Evolutionary conservation across 2,113 vertebrate genomes (phyloP), one percentile per base, ranked within the genome.

Genomic region (Calyptommatus sinebrachiatus): DNA sequence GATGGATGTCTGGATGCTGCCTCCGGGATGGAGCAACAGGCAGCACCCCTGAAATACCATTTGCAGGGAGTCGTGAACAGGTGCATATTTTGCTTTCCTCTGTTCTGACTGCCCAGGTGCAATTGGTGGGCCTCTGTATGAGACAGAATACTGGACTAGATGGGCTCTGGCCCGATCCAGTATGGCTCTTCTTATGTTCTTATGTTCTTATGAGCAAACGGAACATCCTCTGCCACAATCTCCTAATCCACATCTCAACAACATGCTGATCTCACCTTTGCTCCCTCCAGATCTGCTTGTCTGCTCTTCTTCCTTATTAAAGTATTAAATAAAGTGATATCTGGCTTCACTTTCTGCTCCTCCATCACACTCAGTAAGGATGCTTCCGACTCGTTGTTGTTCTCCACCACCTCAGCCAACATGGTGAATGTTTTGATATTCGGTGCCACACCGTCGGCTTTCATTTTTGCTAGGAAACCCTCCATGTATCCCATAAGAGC

Each of bases 401-500:
- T 89, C 78, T 95, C 93, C 77, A 95, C 94, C 8, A 94, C 88
- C 85, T 99, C 96, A 0, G 95, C 97, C 87, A 99, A 82, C 80
- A 99, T 88, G 0, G 96, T 98, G 77, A 99, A 90, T 0, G 98
- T 99, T 81, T 92, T 97, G 83, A 99, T 93, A 83, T 94, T 91
- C 0, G 97, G 97, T 4, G 73, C 75, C 68, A 96, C 90, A 3
- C 91, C 78, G 0, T 96, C 91, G 20, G 93, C 90, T 0, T 84
- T 90, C 97, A 99, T 98, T 82, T 95, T 97, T 7, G 90, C 91
- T 84, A 99, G 86, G 88, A 99, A 95, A 8, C 97, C 98, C 8
- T 95, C 79, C 77, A 95, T 89, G 7, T 94, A 92, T 22, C 98
- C 98, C 46, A 99, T 96, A 80, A 99, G 89, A 26, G 95, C 94